Base-by-base conservation (phyloP, 2,113 vertebrate genomes). In the Lutjanus erythropterus region DNA sequence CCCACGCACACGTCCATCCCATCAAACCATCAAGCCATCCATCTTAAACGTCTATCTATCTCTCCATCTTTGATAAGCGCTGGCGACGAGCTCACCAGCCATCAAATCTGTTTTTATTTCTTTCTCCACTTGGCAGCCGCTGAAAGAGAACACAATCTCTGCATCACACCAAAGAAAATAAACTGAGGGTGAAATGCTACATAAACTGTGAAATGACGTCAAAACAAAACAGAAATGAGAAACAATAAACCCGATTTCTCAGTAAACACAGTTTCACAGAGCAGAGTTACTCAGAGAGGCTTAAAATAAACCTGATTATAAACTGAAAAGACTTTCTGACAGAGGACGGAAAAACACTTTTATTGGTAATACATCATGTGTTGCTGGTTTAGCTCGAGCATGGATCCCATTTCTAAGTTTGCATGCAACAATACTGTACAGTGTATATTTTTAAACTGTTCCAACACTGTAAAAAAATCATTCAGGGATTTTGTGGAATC, bases 141-240 rank as follows among this genome's bases (percentile, higher is more conserved):
- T 59, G 59, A 84, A 71, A 88, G 35, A 69, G 41, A 49, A 53
- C 59, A 53, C 58, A 61, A 72, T 68, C 67, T 61, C 68, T 60
- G 5, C 49, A 81, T 78, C 56, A 1, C 53, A 59, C 52, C 35
- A 19, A 59, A 29, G 65, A 61, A 90, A 88, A 90, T 62, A 83
- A 81, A 88, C 78, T 18, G 33, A 75, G 81, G 75, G 55, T 25
- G 39, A 87, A 88, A 88, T 29, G 64, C 69, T 78, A 78, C 60
- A 50, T 75, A 81, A 88, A 85, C 74, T 33, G 82, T 70, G 68
- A 71, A 37, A 27, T 33, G 39, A 85, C 25, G 23, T 70, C 66
- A 78, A 60, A 74, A 78, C 49, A n/a, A 66, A 73, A 59, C n/a
- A 67, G 27, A 66, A 37, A 58, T 16, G 64, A 68, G 58, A 75